These are phyloP conservation scores for Harpegnathos saltator DNA, from an alignment of 1,140 invertebrate species.

Conservation along the genomic window DNA sequence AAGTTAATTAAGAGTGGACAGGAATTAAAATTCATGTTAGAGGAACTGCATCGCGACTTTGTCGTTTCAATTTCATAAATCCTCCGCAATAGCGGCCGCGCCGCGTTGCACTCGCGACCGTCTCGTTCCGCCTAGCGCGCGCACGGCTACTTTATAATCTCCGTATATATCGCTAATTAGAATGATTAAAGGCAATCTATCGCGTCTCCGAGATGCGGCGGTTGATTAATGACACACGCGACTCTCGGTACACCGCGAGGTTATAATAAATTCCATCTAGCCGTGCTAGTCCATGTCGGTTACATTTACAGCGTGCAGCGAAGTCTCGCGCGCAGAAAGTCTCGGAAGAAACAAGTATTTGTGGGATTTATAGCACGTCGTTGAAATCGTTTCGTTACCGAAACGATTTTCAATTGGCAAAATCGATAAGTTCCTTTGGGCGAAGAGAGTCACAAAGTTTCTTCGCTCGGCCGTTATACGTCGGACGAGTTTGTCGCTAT, in stretches of 20 bases:
- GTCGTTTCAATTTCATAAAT: conserved; percentile 67
- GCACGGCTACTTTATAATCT: conserved; percentile 52
- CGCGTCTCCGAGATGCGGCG: conserved; percentile 37
- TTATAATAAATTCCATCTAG: conserved; percentile 55
- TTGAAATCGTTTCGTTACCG: conserved; percentile 8
- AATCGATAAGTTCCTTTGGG: too few relatives aligned
- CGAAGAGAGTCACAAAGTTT: too few relatives aligned
- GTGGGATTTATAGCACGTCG: not conserved
- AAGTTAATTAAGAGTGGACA: conserved; percentile 71
- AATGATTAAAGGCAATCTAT: conserved; percentile 61
- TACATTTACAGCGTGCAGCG: conserved; percentile 11
- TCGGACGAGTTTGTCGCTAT: not conserved
- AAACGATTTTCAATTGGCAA: too few relatives aligned
- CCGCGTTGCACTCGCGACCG: not conserved
- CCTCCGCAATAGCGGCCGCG: conserved; percentile 19
- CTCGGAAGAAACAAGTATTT: not conserved
- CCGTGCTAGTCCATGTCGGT: conserved; percentile 23
- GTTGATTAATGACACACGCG: conserved; percentile 54
- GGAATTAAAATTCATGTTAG: conserved; percentile 73
- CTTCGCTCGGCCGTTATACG: too few relatives aligned
- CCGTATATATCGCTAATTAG: conserved; percentile 55
- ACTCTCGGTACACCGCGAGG: conserved; percentile 30
- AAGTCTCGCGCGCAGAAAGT: not conserved
- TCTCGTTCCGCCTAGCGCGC: not conserved
- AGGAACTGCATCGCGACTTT: conserved; percentile 52